Percentiles rank a stretch among this genome's conserved stretches.
Evolutionary conservation across 35 echinoderm and acorn worm species (phyloP).

Genomic region (Holothuria glaberrima): DNA sequence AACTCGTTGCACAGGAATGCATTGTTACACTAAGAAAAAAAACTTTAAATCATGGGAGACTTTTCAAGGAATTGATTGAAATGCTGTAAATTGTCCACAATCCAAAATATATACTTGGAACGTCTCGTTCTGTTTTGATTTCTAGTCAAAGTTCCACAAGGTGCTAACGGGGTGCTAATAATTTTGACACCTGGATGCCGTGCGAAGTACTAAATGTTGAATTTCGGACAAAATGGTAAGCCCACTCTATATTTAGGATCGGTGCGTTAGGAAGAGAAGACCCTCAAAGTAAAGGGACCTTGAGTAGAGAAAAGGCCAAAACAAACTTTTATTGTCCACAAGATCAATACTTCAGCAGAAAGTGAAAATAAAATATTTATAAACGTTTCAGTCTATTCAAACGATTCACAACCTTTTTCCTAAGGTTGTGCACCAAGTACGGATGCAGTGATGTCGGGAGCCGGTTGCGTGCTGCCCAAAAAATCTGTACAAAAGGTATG

Average conservation of each 20-base stretch:
- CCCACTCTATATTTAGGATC: background rate
- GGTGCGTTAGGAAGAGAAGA: background rate
- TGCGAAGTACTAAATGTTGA: background rate
- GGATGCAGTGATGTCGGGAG: too few species aligned
- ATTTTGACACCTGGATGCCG: constrained; percentile 34
- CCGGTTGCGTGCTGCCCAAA: too few species aligned
- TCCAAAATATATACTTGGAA: background rate
- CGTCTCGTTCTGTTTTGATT: constrained; percentile 37
- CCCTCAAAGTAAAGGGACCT: background rate
- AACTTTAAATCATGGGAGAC: background rate
- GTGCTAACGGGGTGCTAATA: constrained; percentile 24
- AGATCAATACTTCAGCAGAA: constrained; percentile 21
- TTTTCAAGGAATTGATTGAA: constrained; percentile 7
- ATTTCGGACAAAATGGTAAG: constrained; percentile 6
- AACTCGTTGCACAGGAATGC: background rate
- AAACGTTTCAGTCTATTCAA: background rate
- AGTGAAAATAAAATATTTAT: constrained; percentile 52
- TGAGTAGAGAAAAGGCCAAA: constrained; percentile 27
- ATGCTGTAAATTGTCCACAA: constrained; percentile 25
- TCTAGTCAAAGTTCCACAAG: constrained; percentile 1
- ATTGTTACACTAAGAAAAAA: background rate
- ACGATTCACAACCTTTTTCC: too few species aligned
- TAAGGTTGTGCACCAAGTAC: too few species aligned
- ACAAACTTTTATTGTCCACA: constrained; percentile 36
- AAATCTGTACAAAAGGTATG: too few species aligned